Conservation (phyloP, 2,113 vertebrate species). For the Cisticola juncidis region DNA sequence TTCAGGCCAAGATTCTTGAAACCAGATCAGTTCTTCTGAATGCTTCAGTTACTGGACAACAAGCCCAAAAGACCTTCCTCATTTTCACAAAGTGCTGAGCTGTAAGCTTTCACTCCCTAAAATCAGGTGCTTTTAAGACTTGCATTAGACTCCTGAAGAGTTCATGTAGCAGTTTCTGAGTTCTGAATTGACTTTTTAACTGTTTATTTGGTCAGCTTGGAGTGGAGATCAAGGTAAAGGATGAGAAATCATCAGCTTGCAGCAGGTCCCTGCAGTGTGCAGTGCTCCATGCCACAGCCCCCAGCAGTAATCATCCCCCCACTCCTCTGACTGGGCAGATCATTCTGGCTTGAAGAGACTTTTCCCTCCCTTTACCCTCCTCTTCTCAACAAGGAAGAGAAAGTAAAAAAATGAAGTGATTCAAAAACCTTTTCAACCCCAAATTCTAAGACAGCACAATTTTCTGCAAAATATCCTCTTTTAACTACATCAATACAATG, state of each 20-base stretch:
- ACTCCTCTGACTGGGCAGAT: background rate
- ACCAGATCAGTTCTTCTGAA: constrained; percentile 4
- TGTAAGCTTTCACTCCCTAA: background rate
- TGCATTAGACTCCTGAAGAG: background rate
- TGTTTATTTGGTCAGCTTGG: background rate
- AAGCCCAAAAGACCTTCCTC: background rate
- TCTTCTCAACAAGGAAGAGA: background rate
- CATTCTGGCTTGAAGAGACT: background rate
- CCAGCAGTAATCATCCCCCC: background rate
- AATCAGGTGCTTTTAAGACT: constrained; percentile 6
- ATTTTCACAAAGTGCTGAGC: background rate
- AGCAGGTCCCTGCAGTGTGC: background rate
- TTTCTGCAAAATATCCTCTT: background rate
- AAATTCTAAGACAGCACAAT: fast-evolving
- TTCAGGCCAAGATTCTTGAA: constrained; percentile 20
- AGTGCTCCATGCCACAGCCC: background rate
- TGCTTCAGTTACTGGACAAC: background rate
- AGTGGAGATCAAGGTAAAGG: background rate
- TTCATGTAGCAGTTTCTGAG: background rate
- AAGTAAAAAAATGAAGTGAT: background rate
- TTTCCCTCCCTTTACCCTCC: background rate
- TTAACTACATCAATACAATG: background rate
- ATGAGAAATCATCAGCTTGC: background rate
- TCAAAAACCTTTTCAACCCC: background rate
- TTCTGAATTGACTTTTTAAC: background rate